Evolutionary conservation across 2,797 vertebrate genomes (phyloP), one percentile per base, ranked within the genome.

Genomic region (Peromyscus nudipes): DNA sequence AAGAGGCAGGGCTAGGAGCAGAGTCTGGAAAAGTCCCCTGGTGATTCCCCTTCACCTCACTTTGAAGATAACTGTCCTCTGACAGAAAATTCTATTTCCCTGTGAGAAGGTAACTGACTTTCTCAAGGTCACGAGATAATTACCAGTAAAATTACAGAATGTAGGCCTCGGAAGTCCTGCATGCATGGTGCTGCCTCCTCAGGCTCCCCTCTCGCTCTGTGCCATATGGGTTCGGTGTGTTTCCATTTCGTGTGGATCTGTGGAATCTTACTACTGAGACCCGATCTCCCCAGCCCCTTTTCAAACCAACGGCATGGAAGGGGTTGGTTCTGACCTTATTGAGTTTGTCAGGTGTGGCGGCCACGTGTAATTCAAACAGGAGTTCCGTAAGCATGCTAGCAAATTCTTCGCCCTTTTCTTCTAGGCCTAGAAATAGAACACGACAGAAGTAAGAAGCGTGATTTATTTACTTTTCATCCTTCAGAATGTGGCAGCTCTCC

Each of bases 331-430:
- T 91, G 92, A 99, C 99, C 99, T 99, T 99, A 98, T 99, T 99
- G 80, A 99, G 99, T 98, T 99, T 99, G 98, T 99, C 99, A 82
- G 99, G 99, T 0, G 99, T 99, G 87, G 99, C 99, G 60, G 99
- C 99, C 17, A 99, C 98, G 4, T 99, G 99, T 94, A 99, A 98
- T 97, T 99, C 99, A 98, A 99, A 99, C 46, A 99, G 99, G 96
- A 99, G 99, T 98, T 99, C 99, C 0, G 99, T 99, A 55, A 99
- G 99, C 98, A 99, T 98, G 82, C 99, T 99, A 88, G 99, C 98
- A 98, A 99, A 99, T 98, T 99, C 99, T 97, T 99, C 99, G 29
- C 99, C 98, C 40, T 98, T 99, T 82, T 99, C 98, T 97, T 95
- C 98, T 96, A 96, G 67, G 97, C 98, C 89, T 98, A 87, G 96